These are phyloP conservation scores for Pocillopora meandrina DNA, from an alignment of 92 coral and sea anemone species.

Conservation along the genomic window DNA sequence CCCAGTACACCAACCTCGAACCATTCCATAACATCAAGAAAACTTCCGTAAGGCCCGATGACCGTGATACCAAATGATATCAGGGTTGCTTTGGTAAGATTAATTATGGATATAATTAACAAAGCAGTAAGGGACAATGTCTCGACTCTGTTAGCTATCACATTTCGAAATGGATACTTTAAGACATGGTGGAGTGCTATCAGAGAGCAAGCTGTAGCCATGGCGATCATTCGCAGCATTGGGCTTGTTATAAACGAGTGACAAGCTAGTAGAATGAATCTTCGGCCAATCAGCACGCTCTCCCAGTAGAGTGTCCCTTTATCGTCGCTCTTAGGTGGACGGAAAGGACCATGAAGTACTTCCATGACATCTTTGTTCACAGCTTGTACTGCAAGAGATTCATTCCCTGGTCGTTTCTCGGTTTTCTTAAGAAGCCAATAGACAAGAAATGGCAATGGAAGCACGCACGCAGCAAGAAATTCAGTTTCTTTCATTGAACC, in stretches of 20 bases:
- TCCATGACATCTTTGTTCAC: conserved; percentile 43
- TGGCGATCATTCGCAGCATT: conserved; percentile 40
- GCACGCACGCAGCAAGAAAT: conserved; percentile 56
- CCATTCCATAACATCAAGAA: conserved; percentile 33
- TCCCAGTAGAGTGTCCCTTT: conserved; percentile 70
- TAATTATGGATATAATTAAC: conserved; percentile 16
- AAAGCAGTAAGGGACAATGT: conserved; percentile 18
- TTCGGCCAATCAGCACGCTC: conserved; percentile 58
- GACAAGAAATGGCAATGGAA: conserved; percentile 60
- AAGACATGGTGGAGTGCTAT: conserved; percentile 33
- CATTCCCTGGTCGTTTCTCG: not conserved
- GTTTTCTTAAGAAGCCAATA: conserved; percentile 36
- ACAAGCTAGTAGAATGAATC: conserved; percentile 38
- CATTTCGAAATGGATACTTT: conserved; percentile 32
- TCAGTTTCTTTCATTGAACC: conserved; percentile 31
- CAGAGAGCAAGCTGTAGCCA: conserved; percentile 45
- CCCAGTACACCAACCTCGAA: conserved; percentile 37
- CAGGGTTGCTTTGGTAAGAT: conserved; percentile 33
- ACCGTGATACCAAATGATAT: conserved; percentile 29
- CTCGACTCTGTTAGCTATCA: conserved; percentile 35
- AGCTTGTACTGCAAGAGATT: not conserved
- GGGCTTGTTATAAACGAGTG: conserved; percentile 32
- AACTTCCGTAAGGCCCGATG: conserved; percentile 5
- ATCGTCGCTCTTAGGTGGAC: conserved; percentile 34
- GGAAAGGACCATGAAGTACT: conserved; percentile 63